phyloP scores from a whole-genome alignment of 2,888 invertebrate genomes.

The Orthonevra nobilis region DNA sequence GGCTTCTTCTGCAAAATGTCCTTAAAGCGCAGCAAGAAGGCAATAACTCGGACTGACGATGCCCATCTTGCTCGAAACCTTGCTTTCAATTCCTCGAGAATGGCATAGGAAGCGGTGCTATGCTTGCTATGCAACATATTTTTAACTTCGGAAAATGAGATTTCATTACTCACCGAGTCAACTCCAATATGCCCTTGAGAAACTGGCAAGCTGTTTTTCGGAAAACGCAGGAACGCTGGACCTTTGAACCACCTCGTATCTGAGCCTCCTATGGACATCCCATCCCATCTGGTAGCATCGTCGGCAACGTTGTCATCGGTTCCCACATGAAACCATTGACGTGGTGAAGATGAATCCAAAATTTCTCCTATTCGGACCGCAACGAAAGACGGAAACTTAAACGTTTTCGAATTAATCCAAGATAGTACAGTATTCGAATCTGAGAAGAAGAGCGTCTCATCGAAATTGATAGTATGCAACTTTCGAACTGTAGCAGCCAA shows the following conservation, averaged over 20 bases:
- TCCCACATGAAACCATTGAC: slow-evolving; percentile 6
- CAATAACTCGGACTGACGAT: neutral
- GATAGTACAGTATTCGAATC: slow-evolving; percentile 19
- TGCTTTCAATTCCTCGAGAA: neutral
- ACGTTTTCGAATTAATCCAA: slow-evolving; percentile 6
- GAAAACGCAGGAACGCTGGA: neutral
- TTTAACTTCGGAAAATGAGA: neutral
- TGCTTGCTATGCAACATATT: neutral
- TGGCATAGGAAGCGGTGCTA: neutral
- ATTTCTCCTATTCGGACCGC: slow-evolving; percentile 23
- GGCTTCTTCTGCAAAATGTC: neutral
- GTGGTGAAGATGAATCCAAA: slow-evolving; percentile 2
- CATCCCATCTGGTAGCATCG: slow-evolving; percentile 16
- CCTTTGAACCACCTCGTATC: slow-evolving; percentile 3
- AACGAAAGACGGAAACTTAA: slow-evolving; percentile 9
- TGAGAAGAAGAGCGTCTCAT: neutral
- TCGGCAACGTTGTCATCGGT: slow-evolving; percentile 31
- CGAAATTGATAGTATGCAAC: neutral
- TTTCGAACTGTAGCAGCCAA: too few species aligned
- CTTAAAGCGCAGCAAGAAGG: neutral
- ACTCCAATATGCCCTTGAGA: neutral
- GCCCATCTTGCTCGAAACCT: slow-evolving; percentile 9
- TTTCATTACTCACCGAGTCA: neutral
- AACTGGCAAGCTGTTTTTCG: neutral
- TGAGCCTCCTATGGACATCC: neutral